Conservation (phyloP, 2,113 vertebrate genomes). For the Dicerorhinus sumatrensis region DNA sequence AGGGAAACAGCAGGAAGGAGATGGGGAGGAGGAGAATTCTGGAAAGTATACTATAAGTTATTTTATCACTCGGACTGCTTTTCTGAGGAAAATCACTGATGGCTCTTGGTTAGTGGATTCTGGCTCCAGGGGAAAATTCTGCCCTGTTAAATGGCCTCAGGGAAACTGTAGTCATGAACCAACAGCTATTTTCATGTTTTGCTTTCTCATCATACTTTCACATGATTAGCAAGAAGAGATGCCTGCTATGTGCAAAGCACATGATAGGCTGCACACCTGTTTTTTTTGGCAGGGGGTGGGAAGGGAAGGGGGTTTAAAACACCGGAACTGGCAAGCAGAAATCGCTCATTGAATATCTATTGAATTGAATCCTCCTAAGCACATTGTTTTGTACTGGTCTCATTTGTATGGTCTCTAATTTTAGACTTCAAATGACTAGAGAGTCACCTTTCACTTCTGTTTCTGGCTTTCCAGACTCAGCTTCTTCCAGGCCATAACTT, state of each 20-base stretch:
- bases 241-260: background rate
- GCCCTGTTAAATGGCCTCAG: background rate
- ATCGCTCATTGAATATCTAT: background rate
- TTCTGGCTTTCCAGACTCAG: background rate
- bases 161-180: background rate
- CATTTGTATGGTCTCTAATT: background rate
- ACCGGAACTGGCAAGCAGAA: background rate
- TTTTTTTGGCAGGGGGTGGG: no score
- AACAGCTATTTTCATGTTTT: background rate
- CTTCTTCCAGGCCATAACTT: background rate
- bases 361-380: background rate
- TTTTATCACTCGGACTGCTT: background rate
- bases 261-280: accelerated
- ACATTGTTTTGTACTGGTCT: background rate
- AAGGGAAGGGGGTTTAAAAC: background rate
- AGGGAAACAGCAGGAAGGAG: background rate
- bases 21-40: background rate
- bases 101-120: background rate
- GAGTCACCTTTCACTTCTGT: background rate
- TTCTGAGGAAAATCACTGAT: background rate
- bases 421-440: background rate
- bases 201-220: background rate
- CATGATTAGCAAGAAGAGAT: background rate
- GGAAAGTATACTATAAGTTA: background rate
- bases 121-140: background rate